Base-by-base conservation (phyloP, 2,888 invertebrate species). In the Brachyopa scutellaris region DNA sequence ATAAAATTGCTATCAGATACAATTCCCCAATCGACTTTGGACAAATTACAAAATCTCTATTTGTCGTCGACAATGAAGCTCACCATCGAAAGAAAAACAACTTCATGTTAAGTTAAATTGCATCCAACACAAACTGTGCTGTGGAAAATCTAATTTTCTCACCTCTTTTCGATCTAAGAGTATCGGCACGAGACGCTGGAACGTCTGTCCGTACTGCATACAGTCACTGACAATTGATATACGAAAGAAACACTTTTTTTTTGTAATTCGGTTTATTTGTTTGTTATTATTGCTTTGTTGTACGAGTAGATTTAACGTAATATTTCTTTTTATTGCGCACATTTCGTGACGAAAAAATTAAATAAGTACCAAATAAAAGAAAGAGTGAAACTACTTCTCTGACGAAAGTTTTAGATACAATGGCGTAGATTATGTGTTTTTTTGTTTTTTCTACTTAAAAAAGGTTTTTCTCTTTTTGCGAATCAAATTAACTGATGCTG, bases 31-130 rank as follows among this genome's bases (percentile, higher is more conserved):
- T 13, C 55, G 61, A 40, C 45, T 72, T 45, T 9, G 53, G 74
- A 59, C 74, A 76, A 76, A 76, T 67, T 59, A 67, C 67, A 57
- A 76, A 76, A 67, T 76, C 67, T 61, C 67, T 51, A 67, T 76
- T 67, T 67, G 76, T 76, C 61, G 3, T 26, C 67, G 67, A 57
- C 59, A 67, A 76, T 59, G 51, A 67, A 67, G 61, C 49, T 42
- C 47, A 17, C 42, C 40, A 57, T 67, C 42, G 36, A 33, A 51
- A 31, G 8, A 51, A 33, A 66, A 72, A 51, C 23, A 5, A 61
- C 26, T 26, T 38, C 31, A n/a, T n/a, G 2, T 42, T 13, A n/a
- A n/a, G 9, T 23, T 40, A 23, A 64, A 72, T 15, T 53, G 76
- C 67, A 74, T 66, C 36, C 15, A 45, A 64, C 40, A 51, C 47